A percentile compares a stretch with the other conserved stretches of the same genome.
phyloP scores from a whole-genome alignment of 2,797 vertebrate species.

The Sternotherus odoratus region DNA sequence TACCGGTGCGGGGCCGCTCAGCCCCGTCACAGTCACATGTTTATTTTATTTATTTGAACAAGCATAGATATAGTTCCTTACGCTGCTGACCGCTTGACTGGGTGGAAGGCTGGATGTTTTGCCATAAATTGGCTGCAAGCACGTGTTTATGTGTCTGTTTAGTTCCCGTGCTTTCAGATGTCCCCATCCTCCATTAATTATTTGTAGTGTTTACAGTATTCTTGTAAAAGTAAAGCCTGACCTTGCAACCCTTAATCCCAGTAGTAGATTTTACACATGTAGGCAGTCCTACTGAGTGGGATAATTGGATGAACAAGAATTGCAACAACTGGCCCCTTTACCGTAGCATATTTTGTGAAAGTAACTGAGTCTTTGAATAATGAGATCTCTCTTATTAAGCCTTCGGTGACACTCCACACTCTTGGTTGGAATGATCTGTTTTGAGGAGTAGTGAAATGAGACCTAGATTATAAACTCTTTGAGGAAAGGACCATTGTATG shows the following conservation, averaged over 20 bases:
- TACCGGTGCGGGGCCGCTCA: too few species aligned
- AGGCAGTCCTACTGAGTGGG: fast-evolving
- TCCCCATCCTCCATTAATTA: fast-evolving
- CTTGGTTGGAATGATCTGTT: background rate
- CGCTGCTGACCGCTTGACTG: fast-evolving
- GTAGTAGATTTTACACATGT: background rate
- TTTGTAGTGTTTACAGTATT: background rate
- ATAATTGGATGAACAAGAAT: fast-evolving
- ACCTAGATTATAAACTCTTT: background rate
- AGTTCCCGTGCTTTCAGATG: fast-evolving
- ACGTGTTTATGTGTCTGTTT: fast-evolving
- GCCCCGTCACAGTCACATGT: too few species aligned
- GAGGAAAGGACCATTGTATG: background rate
- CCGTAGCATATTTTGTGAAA: fast-evolving
- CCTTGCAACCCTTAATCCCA: background rate
- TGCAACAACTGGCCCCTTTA: background rate
- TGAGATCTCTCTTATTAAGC: background rate
- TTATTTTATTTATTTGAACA: background rate
- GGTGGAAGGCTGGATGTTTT: fast-evolving
- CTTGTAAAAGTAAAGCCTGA: background rate
- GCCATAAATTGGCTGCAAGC: background rate
- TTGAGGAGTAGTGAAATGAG: fast-evolving
- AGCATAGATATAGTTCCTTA: fast-evolving
- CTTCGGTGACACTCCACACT: fast-evolving
- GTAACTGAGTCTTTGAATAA: fast-evolving